Evolutionary conservation across 2,888 invertebrate genomes (phyloP).

Genomic region (Spodoptera picta): DNA sequence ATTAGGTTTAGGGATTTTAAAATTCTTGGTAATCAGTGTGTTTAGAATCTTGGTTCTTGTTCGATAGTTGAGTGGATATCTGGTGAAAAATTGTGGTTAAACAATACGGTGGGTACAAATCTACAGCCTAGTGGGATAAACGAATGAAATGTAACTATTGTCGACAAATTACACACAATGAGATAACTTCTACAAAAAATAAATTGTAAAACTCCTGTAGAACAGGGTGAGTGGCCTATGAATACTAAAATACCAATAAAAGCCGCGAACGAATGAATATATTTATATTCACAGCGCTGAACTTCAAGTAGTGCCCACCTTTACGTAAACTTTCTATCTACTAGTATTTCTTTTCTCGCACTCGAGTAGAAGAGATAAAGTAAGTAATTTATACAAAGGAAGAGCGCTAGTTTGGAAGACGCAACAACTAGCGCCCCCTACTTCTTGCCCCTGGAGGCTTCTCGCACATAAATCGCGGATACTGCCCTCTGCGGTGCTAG

Average conservation of each 20-base stretch:
- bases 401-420: slow-evolving; percentile 59
- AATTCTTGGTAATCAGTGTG: too few species aligned
- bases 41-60: too few species aligned
- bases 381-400: slow-evolving; percentile 58
- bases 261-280: slow-evolving; percentile 11
- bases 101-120: too few species aligned
- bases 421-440: slow-evolving; percentile 59
- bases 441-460: slow-evolving; percentile 51
- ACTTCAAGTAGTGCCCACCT: slow-evolving; percentile 34
- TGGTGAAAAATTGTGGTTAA: too few species aligned
- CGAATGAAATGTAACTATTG: too few species aligned
- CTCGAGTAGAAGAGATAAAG: slow-evolving; percentile 51
- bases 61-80: too few species aligned
- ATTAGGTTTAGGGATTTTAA: too few species aligned
- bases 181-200: too few species aligned
- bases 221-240: neutral
- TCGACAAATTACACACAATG: too few species aligned
- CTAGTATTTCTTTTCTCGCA: slow-evolving; percentile 49
- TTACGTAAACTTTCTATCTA: slow-evolving; percentile 39
- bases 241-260: slow-evolving; percentile 24
- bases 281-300: slow-evolving; percentile 24
- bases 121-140: too few species aligned
- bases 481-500: slow-evolving; percentile 84
- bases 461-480: slow-evolving; percentile 80
- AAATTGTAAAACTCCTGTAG: too few species aligned